These are phyloP conservation scores for Eubasilissa regina DNA, from an alignment of 1,140 invertebrate genomes.

Conservation along the genomic window DNA sequence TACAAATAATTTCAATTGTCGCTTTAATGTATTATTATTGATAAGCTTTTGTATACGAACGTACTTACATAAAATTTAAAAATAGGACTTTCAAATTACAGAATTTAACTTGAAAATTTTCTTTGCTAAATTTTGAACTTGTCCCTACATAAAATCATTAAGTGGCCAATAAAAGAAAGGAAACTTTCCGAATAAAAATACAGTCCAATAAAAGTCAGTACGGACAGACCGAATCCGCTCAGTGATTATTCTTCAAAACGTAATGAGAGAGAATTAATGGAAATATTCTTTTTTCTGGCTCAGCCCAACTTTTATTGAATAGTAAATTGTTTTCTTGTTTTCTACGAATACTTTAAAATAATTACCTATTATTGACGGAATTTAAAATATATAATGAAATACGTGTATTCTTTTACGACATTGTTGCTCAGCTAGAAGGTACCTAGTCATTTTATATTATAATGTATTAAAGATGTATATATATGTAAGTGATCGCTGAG, in stretches of 20 bases:
- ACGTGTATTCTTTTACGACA: too few relatives aligned
- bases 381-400: too few relatives aligned
- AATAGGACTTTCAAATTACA: background rate
- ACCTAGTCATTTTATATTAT: too few relatives aligned
- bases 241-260: conserved; percentile 74
- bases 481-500: too few relatives aligned
- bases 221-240: conserved; percentile 66
- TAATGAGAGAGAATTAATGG: conserved; percentile 75
- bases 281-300: conserved; percentile 72
- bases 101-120: conserved; percentile 34
- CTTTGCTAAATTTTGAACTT: conserved; percentile 47
- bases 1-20: too few relatives aligned
- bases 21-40: too few relatives aligned
- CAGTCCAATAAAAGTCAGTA: conserved; percentile 62
- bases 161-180: conserved; percentile 74
- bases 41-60: too few relatives aligned
- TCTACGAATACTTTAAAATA: too few relatives aligned
- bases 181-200: conserved; percentile 75
- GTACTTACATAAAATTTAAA: background rate
- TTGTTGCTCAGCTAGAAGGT: too few relatives aligned
- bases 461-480: too few relatives aligned
- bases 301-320: conserved; percentile 72
- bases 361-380: too few relatives aligned
- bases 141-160: conserved; percentile 74
- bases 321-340: conserved; percentile 12